phyloP scores from a whole-genome alignment of 2,797 vertebrate genomes.

The Gorsachius magnificus region DNA sequence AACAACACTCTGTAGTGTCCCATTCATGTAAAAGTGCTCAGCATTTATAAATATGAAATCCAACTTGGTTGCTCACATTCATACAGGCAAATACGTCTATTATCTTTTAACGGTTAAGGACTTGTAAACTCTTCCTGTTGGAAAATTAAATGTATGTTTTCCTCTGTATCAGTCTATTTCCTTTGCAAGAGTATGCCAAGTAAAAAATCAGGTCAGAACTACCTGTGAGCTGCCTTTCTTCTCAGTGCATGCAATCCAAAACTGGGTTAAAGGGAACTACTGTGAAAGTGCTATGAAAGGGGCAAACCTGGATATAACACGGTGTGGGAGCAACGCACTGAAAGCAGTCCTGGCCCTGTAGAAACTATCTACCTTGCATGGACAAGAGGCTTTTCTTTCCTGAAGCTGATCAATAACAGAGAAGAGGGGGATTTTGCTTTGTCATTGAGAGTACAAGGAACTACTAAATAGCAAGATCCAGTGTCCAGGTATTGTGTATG shows the following conservation, averaged over 20 bases:
- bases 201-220: neutral
- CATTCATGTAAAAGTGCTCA: neutral
- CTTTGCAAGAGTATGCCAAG: neutral
- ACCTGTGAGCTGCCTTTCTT: neutral
- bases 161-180: neutral
- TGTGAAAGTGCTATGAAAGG: neutral
- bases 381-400: neutral
- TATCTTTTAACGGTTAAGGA: neutral
- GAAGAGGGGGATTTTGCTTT: neutral
- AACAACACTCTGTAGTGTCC: neutral
- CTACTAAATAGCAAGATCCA: neutral
- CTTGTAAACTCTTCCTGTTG: neutral
- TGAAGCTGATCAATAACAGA: neutral
- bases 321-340: neutral
- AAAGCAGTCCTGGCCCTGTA: neutral
- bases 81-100: neutral
- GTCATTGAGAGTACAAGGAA: neutral
- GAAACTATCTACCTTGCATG: neutral
- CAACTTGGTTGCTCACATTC: neutral
- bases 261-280: neutral
- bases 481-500: too few species aligned
- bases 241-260: accelerated
- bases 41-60: neutral
- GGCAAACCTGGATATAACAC: neutral
- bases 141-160: neutral